These are phyloP conservation scores for Apoda limacodes DNA, from an alignment of 2,888 invertebrate species.

Conservation along the genomic window DNA sequence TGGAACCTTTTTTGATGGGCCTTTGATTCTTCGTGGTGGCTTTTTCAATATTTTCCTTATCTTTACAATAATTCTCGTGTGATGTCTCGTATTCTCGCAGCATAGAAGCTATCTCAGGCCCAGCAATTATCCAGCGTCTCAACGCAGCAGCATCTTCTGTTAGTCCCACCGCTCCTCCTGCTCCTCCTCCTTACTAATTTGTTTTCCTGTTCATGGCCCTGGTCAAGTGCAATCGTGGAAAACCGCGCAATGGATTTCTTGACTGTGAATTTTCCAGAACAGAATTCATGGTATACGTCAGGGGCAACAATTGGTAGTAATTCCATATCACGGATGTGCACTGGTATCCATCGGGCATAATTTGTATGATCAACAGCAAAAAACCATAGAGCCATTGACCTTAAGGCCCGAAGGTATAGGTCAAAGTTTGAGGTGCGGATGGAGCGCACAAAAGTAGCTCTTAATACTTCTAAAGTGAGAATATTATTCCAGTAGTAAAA, in stretches of 20 bases:
- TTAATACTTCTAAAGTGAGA: constrained; percentile 8
- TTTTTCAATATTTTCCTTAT: constrained; percentile 10
- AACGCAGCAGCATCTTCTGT: constrained; percentile 5
- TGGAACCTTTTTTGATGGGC: constrained; percentile 15
- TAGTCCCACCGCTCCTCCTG: constrained; percentile 11
- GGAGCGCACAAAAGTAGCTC: constrained; percentile 10
- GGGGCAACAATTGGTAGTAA: constrained; percentile 9
- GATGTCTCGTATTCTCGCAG: constrained; percentile 12
- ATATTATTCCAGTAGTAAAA: no score
- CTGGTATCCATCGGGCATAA: constrained; percentile 12
- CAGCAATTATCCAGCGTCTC: constrained; percentile 15
- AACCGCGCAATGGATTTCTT: constrained; percentile 10
- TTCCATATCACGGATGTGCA: constrained; percentile 12
- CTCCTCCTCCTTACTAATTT: no score
- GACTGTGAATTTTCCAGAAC: constrained; percentile 11
- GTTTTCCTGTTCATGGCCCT: constrained; percentile 12
- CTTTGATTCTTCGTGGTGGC: constrained; percentile 13
- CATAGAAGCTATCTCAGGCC: constrained; percentile 13
- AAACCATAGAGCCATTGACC: constrained; percentile 11
- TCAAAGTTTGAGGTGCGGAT: no score
- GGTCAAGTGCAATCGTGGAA: constrained; percentile 13
- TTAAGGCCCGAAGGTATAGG: constrained; percentile 10
- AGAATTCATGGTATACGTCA: constrained; percentile 9
- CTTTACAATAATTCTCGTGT: constrained; percentile 9
- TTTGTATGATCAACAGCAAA: constrained; percentile 11